phyloP scores from a whole-genome alignment of 2,797 vertebrate species.

The Lycodopsis pacificus region DNA sequence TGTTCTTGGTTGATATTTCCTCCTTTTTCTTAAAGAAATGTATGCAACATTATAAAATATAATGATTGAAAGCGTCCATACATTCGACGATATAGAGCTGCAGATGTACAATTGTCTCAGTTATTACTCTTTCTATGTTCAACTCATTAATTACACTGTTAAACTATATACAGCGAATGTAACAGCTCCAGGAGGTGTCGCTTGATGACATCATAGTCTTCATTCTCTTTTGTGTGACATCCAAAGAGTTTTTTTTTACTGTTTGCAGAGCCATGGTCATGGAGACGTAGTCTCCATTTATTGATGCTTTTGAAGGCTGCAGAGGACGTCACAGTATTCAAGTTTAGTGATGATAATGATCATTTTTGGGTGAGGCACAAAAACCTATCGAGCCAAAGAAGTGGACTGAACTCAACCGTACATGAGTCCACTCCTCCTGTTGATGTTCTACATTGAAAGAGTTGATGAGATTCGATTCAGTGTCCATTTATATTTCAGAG shows the following conservation, averaged over 20 bases:
- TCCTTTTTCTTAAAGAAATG: not conserved
- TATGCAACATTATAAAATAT: not conserved
- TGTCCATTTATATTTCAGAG: slow-evolving; percentile 78
- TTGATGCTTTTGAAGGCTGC: slow-evolving; percentile 2
- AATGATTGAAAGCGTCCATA: not conserved
- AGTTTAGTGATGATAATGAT: not conserved
- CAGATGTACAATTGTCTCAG: not conserved
- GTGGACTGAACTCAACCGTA: slow-evolving; percentile 8
- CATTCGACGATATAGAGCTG: not conserved
- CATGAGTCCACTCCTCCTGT: slow-evolving; percentile 30
- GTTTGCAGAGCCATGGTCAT: slow-evolving; percentile 20
- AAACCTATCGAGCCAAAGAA: slow-evolving; percentile 21
- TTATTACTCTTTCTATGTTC: not conserved
- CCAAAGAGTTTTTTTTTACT: not conserved
- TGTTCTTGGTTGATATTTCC: not conserved
- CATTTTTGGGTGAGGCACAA: slow-evolving; percentile 13
- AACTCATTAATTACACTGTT: not conserved
- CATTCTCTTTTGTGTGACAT: slow-evolving; percentile 31
- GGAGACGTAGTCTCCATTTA: not conserved
- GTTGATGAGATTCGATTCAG: slow-evolving; percentile 64
- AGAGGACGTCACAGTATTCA: not conserved
- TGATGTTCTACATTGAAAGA: slow-evolving; percentile 49
- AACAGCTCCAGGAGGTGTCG: slow-evolving; percentile 27
- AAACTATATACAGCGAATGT: slow-evolving; percentile 6
- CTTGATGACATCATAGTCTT: slow-evolving; percentile 33